A percentile compares a stretch with the other conserved stretches of the same genome.
phyloP scores from a whole-genome alignment of 2,797 vertebrate genomes.

The Cossypha polioptera region DNA sequence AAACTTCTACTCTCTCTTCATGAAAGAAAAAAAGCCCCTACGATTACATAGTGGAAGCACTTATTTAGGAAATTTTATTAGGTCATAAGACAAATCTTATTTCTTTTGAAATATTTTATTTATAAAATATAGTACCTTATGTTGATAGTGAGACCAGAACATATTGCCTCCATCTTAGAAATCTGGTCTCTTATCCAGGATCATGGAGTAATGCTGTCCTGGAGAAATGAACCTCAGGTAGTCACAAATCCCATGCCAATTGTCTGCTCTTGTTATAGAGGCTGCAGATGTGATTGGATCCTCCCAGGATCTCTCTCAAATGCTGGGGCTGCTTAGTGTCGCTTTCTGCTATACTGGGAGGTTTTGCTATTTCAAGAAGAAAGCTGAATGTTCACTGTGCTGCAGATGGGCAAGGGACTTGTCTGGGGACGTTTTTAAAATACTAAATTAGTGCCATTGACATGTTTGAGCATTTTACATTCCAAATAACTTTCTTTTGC shows the following conservation, averaged over 20 bases:
- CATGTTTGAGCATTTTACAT: background rate
- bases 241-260: background rate
- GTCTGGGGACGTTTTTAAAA: fast-evolving
- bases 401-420: background rate
- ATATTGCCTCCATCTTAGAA: background rate
- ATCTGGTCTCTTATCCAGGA: background rate
- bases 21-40: background rate
- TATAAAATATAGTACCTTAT: background rate
- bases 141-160: background rate
- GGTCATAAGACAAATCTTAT: background rate
- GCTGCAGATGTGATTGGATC: background rate
- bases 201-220: background rate
- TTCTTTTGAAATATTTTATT: background rate
- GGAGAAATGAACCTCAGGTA: background rate
- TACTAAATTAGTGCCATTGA: background rate
- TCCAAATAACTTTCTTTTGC: background rate
- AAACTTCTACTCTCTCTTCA: background rate
- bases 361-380: background rate
- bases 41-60: background rate
- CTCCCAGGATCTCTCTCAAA: background rate
- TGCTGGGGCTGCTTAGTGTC: background rate
- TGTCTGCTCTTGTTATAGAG: background rate
- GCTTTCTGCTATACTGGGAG: background rate
- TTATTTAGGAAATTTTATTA: background rate
- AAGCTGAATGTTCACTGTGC: background rate